phyloP scores from a whole-genome alignment of 2,888 invertebrate genomes.

The Dascillus cervinus region DNA sequence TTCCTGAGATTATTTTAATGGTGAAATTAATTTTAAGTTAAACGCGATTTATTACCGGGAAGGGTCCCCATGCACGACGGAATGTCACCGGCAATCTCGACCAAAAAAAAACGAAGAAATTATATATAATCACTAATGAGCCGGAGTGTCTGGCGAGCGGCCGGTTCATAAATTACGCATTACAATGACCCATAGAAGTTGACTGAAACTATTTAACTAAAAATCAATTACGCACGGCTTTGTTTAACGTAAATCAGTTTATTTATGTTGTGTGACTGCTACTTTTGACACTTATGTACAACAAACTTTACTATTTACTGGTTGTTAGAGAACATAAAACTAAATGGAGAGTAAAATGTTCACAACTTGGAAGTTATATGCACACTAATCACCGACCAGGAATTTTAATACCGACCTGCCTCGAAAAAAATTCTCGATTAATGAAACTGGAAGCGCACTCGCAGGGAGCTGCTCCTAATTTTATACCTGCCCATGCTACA shows the following conservation, averaged over 20 bases:
- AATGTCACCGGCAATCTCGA: conserved; percentile 24
- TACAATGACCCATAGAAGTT: conserved; percentile 24
- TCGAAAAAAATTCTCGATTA: no score
- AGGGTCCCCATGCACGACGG: no score
- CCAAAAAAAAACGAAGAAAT: conserved; percentile 20
- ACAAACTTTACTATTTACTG: conserved; percentile 1
- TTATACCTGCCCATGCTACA: no score
- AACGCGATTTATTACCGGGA: conserved; percentile 9
- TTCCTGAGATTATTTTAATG: conserved; percentile 3
- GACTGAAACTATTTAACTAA: conserved; percentile 18
- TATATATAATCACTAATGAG: conserved; percentile 28
- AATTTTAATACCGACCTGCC: no score
- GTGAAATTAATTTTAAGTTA: conserved; percentile 8
- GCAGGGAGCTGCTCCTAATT: no score
- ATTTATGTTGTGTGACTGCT: conserved; percentile 2
- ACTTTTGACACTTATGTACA: conserved; percentile 1
- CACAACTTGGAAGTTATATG: no score
- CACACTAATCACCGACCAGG: no score
- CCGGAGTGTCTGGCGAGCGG: conserved; percentile 24
- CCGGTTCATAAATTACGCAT: conserved; percentile 27
- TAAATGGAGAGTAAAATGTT: no score
- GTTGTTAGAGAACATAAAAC: no score
- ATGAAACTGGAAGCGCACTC: no score
- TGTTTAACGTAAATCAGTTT: conserved; percentile 7
- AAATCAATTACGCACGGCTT: conserved; percentile 6